Evolutionary conservation across 1,140 invertebrate species (phyloP), one percentile per base, ranked within the genome.

Genomic region (Doryteuthis pealeii): DNA sequence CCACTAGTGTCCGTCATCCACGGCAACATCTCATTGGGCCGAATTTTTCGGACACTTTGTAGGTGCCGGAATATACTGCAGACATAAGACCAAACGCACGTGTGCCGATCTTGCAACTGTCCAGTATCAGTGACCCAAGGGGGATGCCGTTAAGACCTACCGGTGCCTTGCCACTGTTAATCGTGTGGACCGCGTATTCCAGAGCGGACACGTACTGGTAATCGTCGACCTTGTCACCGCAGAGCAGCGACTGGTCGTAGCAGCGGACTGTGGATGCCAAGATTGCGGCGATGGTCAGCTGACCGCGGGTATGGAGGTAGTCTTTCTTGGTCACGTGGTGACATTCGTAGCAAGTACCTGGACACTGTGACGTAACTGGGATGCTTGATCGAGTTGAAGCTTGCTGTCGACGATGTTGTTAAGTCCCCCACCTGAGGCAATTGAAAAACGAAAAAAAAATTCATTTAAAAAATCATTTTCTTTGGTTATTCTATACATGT

Each of bases 151-250:
- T 81, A 45, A 85, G 68, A 35, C 58, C 40, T 15, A 85, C 81
- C 12, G 82, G 81, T 22, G 79, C 76, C n/a, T 45, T 70, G 26
- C 76, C 78, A 33, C 31, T 87, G 83, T 94, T 95, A 72, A 95
- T 93, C 58, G 89, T 87, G 79, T 94, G 91, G 3, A 95, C 85
- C 3, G 94, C 93, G 85, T 92, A 95, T 0, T 93, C 87, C 92
- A 94, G 94, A 1, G 94, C 93, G 83, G 94, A 92, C 30, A 93
- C 87, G 26, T 93, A 90, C 84, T 95, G 86, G 5, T 94, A 78
- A 0, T 85, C 86, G 75, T 84, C 78, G 2, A 62, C 69, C 18
- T 28, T 8, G 10, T 28, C 54, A 14, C 18, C 26, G 6, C 26
- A n/a, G 5, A 22, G 22, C 5, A 22, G 26, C 6, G 18, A 18